Conservation (phyloP, 2,888 invertebrate species). For the Eilema depressum region DNA sequence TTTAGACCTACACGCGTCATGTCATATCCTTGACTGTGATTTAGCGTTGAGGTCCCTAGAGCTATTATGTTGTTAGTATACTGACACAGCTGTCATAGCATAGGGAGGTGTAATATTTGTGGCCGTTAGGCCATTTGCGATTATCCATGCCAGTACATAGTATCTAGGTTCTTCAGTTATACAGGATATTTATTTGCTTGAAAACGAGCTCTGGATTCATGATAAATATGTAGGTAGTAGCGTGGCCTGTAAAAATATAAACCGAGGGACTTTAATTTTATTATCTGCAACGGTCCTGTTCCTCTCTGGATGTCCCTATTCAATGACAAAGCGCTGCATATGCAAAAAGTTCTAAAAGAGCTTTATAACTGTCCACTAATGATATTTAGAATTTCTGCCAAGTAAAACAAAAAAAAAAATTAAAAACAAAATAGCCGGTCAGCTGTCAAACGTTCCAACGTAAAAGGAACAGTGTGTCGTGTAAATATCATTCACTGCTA, state of each 20-base stretch:
- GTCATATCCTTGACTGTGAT: conserved; percentile 22
- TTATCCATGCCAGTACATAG: conserved; percentile 15
- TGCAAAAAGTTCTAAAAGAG: background rate
- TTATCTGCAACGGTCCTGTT: background rate
- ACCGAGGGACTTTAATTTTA: too few species aligned
- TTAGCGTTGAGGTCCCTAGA: background rate
- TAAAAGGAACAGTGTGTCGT: background rate
- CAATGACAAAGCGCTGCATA: background rate
- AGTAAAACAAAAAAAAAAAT: background rate
- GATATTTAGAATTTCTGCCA: background rate
- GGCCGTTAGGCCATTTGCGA: conserved; percentile 32
- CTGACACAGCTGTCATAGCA: conserved; percentile 41
- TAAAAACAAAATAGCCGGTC: conserved; percentile 6
- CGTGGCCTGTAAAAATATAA: too few species aligned
- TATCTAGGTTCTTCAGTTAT: background rate
- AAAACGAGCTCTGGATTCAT: too few species aligned
- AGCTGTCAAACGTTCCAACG: conserved; percentile 11
- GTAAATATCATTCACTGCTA: conserved; percentile 8
- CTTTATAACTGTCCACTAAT: background rate
- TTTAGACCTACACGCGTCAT: conserved; percentile 10
- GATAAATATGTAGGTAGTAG: too few species aligned
- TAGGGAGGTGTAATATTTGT: conserved; percentile 32
- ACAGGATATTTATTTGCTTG: background rate
- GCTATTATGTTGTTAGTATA: conserved; percentile 37
- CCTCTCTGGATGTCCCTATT: background rate